phyloP scores from a whole-genome alignment of 1,140 invertebrate species.

The Euura lappo region DNA sequence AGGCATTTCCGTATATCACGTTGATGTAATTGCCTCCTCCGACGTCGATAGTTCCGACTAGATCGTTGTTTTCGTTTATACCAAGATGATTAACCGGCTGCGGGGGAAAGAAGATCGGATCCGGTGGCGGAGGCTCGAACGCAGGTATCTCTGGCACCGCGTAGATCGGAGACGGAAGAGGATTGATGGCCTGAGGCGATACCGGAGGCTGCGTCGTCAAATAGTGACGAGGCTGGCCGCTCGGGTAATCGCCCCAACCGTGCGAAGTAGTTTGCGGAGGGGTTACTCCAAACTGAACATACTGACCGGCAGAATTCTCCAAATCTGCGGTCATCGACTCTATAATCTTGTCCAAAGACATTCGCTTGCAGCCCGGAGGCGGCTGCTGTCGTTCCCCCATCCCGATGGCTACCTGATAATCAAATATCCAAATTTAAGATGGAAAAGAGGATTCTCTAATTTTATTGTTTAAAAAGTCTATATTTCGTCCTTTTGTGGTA shows the following conservation, averaged over 20 bases:
- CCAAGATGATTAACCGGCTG: conserved; percentile 51
- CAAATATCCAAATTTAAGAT: not conserved
- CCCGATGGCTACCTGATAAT: conserved; percentile 16
- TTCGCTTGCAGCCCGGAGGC: conserved; percentile 44
- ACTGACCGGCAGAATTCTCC: conserved; percentile 65
- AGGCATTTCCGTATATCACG: conserved; percentile 55
- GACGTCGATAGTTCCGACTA: conserved; percentile 58
- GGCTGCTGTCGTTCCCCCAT: conserved; percentile 52
- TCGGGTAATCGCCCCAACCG: conserved; percentile 51
- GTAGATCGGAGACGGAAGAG: conserved; percentile 47
- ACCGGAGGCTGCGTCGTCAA: conserved; percentile 33
- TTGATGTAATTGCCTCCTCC: conserved; percentile 60
- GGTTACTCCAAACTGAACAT: conserved; percentile 63
- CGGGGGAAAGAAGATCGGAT: conserved; percentile 50
- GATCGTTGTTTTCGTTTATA: conserved; percentile 56
- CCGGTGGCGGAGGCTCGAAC: conserved; percentile 39
- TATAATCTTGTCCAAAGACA: conserved; percentile 67
- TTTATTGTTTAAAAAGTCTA: not conserved
- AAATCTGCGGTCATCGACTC: conserved; percentile 68
- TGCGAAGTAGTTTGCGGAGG: conserved; percentile 47
- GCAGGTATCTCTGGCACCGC: conserved; percentile 41
- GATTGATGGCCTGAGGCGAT: conserved; percentile 38
- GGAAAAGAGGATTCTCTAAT: too few species aligned
- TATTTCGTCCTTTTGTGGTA: not conserved
- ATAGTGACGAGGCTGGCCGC: conserved; percentile 42